Evolutionary conservation across 2,113 vertebrate species (phyloP).

Genomic region (Turdus rufiventris): DNA sequence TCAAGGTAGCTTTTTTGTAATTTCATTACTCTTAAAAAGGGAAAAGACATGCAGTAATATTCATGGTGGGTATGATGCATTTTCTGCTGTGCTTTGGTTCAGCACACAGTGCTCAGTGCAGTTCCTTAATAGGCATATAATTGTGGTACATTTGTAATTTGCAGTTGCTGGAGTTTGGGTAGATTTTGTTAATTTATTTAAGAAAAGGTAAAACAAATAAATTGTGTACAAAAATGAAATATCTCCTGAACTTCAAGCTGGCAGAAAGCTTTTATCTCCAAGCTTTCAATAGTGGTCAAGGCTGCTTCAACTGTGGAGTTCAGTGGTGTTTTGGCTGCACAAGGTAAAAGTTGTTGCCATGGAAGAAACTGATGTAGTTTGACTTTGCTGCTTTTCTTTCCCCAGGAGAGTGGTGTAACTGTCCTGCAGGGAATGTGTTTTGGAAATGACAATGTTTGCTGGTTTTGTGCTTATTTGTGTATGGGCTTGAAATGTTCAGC

Average conservation of each 20-base stretch:
- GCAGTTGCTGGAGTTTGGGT: not conserved
- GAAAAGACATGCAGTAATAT: not conserved
- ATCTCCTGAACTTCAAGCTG: not conserved
- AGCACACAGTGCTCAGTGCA: not conserved
- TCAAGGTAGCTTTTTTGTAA: not conserved
- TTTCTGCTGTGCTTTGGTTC: not conserved
- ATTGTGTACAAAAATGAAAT: not conserved
- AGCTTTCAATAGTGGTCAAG: not conserved
- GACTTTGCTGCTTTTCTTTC: not conserved
- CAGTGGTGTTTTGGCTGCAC: not conserved
- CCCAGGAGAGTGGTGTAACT: not conserved
- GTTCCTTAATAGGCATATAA: not conserved
- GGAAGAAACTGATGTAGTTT: not conserved
- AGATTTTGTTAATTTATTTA: not conserved
- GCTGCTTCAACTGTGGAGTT: not conserved
- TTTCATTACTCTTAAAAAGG: not conserved
- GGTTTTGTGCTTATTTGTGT: not conserved
- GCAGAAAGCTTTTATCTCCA: not conserved
- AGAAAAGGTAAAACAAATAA: not conserved
- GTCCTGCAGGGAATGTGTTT: not conserved
- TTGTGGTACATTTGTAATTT: not conserved
- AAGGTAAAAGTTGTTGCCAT: not conserved
- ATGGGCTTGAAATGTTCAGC: not conserved
- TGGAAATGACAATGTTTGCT: not conserved
- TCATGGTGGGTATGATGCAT: fast-evolving